Percentiles rank a stretch among this genome's conserved stretches.
Conservation (phyloP, 2,113 vertebrate species). For the Xenopus laevis region DNA sequence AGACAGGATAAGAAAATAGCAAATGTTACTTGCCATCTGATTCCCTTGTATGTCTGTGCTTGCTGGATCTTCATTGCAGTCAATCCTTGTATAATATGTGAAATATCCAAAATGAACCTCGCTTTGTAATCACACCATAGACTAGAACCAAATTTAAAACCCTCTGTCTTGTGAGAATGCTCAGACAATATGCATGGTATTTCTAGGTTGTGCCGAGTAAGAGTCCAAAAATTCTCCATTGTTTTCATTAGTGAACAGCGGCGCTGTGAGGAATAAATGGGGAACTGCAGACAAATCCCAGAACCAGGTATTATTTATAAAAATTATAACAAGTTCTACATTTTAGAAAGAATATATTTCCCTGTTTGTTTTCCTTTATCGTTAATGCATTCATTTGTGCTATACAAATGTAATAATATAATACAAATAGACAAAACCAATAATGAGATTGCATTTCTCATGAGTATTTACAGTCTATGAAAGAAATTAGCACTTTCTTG, state of each 20-base stretch:
- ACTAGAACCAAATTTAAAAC: too few relatives aligned
- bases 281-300: slow-evolving; percentile 11
- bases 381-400: too few relatives aligned
- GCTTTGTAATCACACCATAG: neutral
- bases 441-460: too few relatives aligned
- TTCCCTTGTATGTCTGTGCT: neutral
- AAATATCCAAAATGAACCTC: slow-evolving; percentile 4
- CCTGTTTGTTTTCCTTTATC: too few relatives aligned
- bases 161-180: slow-evolving; percentile 5
- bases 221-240: neutral
- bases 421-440: too few relatives aligned
- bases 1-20: slow-evolving; percentile 47
- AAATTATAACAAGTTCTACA: too few relatives aligned
- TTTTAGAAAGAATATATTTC: too few relatives aligned
- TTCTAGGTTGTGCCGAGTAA: slow-evolving; percentile 5
- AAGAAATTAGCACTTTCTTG: too few relatives aligned
- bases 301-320: too few relatives aligned
- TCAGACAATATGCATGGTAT: slow-evolving; percentile 4
- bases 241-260: slow-evolving; percentile 52
- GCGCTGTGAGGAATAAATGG: slow-evolving; percentile 49
- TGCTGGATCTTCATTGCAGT: slow-evolving; percentile 40
- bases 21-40: slow-evolving; percentile 33
- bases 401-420: too few relatives aligned
- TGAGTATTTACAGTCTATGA: too few relatives aligned
- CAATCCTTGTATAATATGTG: neutral